Conservation (phyloP, 1,140 invertebrate species). For the Meteorus sp. region DNA sequence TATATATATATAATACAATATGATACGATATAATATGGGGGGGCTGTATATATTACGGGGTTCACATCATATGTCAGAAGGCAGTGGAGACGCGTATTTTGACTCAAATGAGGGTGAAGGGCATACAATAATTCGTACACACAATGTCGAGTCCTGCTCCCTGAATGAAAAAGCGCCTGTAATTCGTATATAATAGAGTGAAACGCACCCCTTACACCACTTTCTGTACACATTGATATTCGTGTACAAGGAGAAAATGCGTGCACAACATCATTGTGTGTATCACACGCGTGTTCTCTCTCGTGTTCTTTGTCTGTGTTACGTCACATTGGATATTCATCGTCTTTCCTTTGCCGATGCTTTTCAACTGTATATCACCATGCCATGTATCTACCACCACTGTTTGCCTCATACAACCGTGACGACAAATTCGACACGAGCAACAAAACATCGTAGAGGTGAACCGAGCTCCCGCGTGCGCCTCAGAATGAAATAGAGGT, state of each 20-base stretch:
- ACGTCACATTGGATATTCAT: too few species aligned
- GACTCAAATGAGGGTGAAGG: constrained; percentile 19
- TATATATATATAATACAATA: constrained; percentile 12
- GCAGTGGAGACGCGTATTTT: constrained; percentile 18
- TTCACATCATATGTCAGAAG: constrained; percentile 19
- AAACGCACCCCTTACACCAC: constrained; percentile 32
- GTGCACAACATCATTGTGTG: neutral
- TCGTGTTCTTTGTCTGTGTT: neutral
- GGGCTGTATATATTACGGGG: constrained; percentile 15
- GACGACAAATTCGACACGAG: constrained; percentile 48
- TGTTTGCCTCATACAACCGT: constrained; percentile 38
- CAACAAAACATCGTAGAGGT: constrained; percentile 34
- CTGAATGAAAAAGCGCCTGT: constrained; percentile 39
- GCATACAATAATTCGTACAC: neutral
- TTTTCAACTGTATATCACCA: neutral
- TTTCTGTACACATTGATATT: constrained; percentile 12
- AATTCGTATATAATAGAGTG: constrained; percentile 47
- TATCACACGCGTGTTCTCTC: neutral
- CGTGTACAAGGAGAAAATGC: constrained; percentile 16
- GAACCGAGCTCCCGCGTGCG: neutral
- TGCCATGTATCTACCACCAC: constrained; percentile 32
- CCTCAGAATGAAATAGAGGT: too few species aligned
- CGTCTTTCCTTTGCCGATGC: constrained; percentile 10
- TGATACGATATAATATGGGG: constrained; percentile 10
- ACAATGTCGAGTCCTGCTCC: constrained; percentile 1